Percentiles rank a stretch among this genome's conserved stretches.
Evolutionary conservation across 2,797 vertebrate genomes (phyloP).

Genomic region (Rallus crepitans): DNA sequence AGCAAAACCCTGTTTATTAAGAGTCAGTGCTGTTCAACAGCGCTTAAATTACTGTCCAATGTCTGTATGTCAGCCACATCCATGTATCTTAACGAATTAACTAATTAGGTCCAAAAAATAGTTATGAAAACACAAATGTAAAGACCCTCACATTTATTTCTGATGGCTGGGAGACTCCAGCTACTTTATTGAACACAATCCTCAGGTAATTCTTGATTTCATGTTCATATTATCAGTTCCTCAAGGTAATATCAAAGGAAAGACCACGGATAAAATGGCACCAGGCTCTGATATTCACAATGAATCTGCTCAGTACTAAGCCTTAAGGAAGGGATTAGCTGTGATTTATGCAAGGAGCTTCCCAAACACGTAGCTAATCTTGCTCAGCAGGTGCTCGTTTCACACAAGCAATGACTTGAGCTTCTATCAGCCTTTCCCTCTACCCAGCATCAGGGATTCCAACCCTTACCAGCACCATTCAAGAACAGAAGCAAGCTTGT

Average conservation of each 20-base stretch:
- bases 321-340: not conserved
- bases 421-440: not conserved
- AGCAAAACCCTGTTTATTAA: not conserved
- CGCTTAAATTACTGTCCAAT: not conserved
- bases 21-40: not conserved
- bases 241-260: not conserved
- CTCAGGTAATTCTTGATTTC: not conserved
- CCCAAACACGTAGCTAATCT: not conserved
- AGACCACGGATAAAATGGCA: not conserved
- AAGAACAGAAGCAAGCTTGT: not conserved
- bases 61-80: not conserved
- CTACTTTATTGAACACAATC: not conserved
- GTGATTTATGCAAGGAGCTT: not conserved
- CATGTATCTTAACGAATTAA: not conserved
- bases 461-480: not conserved
- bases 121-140: not conserved
- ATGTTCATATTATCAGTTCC: not conserved
- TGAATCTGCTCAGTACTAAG: not conserved
- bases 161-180: not conserved
- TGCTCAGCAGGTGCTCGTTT: not conserved
- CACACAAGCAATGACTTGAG: not conserved
- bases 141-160: not conserved
- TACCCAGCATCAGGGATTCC: not conserved
- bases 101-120: not conserved
- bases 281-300: not conserved